Evolutionary conservation across 2,888 invertebrate species (phyloP).

Genomic region (Leucoptera coffeella): DNA sequence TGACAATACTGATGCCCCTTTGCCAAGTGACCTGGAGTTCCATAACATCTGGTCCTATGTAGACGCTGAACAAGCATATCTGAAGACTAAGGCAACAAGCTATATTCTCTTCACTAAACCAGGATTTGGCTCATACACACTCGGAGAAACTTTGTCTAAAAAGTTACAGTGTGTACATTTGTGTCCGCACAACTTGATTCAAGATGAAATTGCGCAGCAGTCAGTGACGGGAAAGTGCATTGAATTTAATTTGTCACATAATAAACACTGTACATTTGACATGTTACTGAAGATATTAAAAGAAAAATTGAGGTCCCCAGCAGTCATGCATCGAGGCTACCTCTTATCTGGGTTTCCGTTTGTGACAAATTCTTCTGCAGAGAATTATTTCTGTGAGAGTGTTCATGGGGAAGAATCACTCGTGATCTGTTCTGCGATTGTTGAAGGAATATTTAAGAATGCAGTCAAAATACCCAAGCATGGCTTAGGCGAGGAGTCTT

Average conservation of each 20-base stretch:
- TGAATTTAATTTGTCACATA: constrained; percentile 49
- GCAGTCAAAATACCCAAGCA: constrained; percentile 1
- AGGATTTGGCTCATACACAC: constrained; percentile 34
- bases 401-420: constrained; percentile 25
- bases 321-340: constrained; percentile 56
- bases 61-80: constrained; percentile 39
- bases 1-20: constrained; percentile 24
- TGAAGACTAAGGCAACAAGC: constrained; percentile 44
- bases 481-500: constrained; percentile 10
- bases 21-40: constrained; percentile 12
- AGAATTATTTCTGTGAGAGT: constrained; percentile 12
- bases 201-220: constrained; percentile 51
- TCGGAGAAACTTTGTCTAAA: constrained; percentile 52
- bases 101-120: constrained; percentile 59
- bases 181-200: constrained; percentile 46
- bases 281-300: constrained; percentile 44
- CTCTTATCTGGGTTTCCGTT: constrained; percentile 61
- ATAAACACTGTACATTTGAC: constrained; percentile 41
- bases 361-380: constrained; percentile 26
- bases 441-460: not conserved
- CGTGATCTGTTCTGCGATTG: constrained; percentile 9
- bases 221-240: constrained; percentile 52
- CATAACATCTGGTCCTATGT: constrained; percentile 40
- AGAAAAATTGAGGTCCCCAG: constrained; percentile 38
- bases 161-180: constrained; percentile 53